Evolutionary conservation across 2,113 vertebrate genomes (phyloP).

Genomic region (Microtus richardsoni): DNA sequence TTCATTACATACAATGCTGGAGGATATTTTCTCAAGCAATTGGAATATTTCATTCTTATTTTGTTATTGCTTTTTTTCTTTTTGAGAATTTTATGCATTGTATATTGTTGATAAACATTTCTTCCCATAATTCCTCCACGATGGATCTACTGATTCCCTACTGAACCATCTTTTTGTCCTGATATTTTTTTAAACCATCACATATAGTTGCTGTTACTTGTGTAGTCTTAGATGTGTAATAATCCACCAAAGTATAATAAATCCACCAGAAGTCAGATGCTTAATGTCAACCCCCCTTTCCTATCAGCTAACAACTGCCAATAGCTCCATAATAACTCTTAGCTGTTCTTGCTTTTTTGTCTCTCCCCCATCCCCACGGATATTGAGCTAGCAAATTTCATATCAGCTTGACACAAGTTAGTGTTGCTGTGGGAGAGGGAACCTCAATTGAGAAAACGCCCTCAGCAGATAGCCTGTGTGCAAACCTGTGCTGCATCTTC

Average conservation of each 20-base stretch:
- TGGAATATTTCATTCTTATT: background rate
- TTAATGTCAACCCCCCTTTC: background rate
- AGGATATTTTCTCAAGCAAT: no score
- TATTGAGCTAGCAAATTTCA: background rate
- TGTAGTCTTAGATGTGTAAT: background rate
- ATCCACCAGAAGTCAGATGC: background rate
- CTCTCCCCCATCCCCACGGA: background rate
- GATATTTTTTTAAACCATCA: background rate
- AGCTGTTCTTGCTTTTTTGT: background rate
- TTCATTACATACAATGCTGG: background rate
- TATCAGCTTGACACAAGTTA: background rate
- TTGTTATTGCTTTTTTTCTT: background rate
- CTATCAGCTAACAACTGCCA: background rate
- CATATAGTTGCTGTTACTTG: background rate
- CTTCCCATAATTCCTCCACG: background rate
- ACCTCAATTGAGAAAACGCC: background rate
- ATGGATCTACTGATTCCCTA: background rate
- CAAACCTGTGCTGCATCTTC: background rate
- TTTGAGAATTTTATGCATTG: background rate
- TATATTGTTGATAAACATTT: background rate
- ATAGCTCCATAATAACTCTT: background rate
- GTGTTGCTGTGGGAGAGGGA: background rate
- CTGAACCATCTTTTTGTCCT: background rate
- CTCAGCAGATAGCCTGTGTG: background rate
- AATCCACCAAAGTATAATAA: no score